Base-by-base conservation (phyloP, 2,113 vertebrate species). In the Syngnathus scovelli region DNA sequence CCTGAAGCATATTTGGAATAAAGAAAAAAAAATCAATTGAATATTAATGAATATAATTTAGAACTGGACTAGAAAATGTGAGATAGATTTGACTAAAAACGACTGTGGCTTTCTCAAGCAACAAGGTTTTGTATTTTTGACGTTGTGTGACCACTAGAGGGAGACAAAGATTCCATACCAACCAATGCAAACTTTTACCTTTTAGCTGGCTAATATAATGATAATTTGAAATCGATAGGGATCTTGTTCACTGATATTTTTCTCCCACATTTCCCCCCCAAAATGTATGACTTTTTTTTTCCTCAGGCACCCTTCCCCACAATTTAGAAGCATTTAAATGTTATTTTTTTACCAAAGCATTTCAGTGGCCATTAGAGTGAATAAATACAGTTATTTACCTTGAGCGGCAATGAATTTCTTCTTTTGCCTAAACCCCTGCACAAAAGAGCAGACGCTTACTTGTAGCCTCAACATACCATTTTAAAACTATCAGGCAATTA, bases 351-450 rank as follows among this genome's bases (percentile, higher is more conserved):
- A 1, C 15, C 44, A 46, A 46, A 16, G 44, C 8, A 43, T 43
- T 43, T 43, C 10, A 43, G 8, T 46, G 44, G 13, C 27, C 27
- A 33, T 33, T 33, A 33, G 27, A 33, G 27, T 33, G 27, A 33
- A 33, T 33, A 33, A 33, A 33, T 33, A 33, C 27, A 27, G 2
- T 19, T 4, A 43, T 64, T 85, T 84, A 90, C 89, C 89, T 87
- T 90, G 89, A 63, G 89, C 85, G 67, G 87, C 87, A 33, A 90
- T 90, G 48, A 90, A 89, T 72, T 80, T 90, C 61, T 76, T 85
- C 68, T 88, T 90, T 69, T 89, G 85, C 77, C 87, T 89, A 66
- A 67, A 90, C 11, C 89, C 85, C 89, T 90, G 74, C 36, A 13
- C 38, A 43, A 69, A 3, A 58, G 44, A 70, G 1, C 2, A 69